Evolutionary conservation across 2,113 vertebrate species (phyloP), one percentile per base, ranked within the genome.

Genomic region (Ammodytes dubius): DNA sequence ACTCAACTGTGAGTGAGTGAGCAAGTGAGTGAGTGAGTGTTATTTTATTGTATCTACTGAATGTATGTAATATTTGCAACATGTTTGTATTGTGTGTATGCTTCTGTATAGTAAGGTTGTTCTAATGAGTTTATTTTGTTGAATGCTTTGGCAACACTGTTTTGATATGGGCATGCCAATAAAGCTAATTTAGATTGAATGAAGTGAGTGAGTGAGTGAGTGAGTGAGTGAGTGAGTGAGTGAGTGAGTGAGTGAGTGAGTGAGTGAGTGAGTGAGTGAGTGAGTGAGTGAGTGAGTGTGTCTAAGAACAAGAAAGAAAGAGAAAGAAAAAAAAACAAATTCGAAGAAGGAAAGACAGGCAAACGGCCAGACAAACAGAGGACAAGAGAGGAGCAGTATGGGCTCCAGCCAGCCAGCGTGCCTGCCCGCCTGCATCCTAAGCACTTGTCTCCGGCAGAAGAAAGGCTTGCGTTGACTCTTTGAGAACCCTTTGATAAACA

Each of bases 401-500:
- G 69, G 61, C 53, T 68, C 35, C 61, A 64, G 40, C 40, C 42
- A 43, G 53, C 68, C 27, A 27, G 27, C 27, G 27, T 27, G 27
- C 27, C 27, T 27, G 27, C 27, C 27, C 68, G 19, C 65, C 61
- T 61, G 77, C 79, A 83, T 87, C 53, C 43, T 52, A 87, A 84
- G 69, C 57, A 71, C 47, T 27, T n/a, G 46, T 27, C 70, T 77
- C 74, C 4, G 10, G 60, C 59, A 68, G 54, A 78, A 79, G 68
- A 85, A 79, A 83, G 70, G 42, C 64, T 73, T 52, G 19, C 75
- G 80, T 79, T 86, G 67, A 79, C 79, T 86, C 66, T 77, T 19
- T 59, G 73, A 69, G 63, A 70, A 79, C 43, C 81, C 70, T 86
- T 83, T 86, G 85, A 93, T 86, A 88, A 91, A 89, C 86, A 83